Evolutionary conservation across 2,113 vertebrate genomes (phyloP).

Genomic region (Delphinapterus leucas): DNA sequence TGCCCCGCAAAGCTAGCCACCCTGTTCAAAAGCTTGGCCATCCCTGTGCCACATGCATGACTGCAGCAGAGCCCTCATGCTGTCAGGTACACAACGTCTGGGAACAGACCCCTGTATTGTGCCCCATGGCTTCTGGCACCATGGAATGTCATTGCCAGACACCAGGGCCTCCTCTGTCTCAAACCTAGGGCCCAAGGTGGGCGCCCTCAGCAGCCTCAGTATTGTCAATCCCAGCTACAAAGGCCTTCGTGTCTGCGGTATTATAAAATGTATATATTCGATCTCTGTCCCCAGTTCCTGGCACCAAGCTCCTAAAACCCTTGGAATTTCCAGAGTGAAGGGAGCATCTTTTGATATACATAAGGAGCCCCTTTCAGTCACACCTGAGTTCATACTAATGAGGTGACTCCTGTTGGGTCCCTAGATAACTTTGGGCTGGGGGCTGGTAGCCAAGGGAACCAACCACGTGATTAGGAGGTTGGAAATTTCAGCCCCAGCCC

Average conservation of each 20-base stretch:
- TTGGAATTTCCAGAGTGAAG: background rate
- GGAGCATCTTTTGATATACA: background rate
- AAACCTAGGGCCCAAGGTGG: background rate
- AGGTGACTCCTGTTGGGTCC: background rate
- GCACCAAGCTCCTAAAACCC: background rate
- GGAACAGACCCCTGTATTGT: too few species aligned
- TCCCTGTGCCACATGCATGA: rapidly evolving
- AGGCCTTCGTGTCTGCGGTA: background rate
- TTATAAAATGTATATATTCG: background rate
- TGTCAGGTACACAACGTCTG: rapidly evolving
- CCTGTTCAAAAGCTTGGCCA: background rate
- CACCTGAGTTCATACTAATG: background rate
- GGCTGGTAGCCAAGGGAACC: background rate
- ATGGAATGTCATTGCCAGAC: rapidly evolving
- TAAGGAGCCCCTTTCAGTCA: background rate
- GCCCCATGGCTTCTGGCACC: too few species aligned
- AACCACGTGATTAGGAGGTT: background rate
- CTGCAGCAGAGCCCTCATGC: background rate
- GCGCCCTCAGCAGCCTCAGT: rapidly evolving
- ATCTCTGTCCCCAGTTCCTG: background rate
- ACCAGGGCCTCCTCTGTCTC: background rate
- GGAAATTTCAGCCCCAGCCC: background rate
- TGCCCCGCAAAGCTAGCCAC: rapidly evolving
- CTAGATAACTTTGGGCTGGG: background rate
- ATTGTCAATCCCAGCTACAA: background rate